These are phyloP conservation scores for Teleiodes luculella DNA, from an alignment of 2,888 invertebrate genomes.

Conservation along the genomic window DNA sequence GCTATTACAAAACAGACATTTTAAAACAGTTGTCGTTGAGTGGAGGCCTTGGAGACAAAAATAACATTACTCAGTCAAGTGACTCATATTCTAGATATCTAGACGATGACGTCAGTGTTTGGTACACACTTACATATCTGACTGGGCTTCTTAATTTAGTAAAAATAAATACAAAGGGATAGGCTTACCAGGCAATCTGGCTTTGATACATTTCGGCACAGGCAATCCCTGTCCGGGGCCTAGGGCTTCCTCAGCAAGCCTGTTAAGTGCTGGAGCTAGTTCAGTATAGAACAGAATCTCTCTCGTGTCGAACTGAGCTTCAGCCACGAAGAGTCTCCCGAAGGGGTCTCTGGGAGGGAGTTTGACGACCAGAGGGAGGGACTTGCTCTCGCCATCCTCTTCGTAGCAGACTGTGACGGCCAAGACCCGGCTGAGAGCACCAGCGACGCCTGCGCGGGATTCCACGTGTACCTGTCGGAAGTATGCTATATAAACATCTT, in stretches of 20 bases:
- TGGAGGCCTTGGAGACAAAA: not conserved
- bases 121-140: too few species aligned
- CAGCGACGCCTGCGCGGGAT: constrained; percentile 81
- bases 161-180: not conserved
- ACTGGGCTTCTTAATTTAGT: too few species aligned
- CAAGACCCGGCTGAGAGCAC: constrained; percentile 86
- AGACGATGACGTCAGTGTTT: not conserved
- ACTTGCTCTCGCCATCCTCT: constrained; percentile 49
- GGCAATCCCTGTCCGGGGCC: constrained; percentile 65
- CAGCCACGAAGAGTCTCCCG: constrained; percentile 87
- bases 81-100: not conserved
- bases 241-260: constrained; percentile 79
- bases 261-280: constrained; percentile 85
- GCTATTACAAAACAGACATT: not conserved
- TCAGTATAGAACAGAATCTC: constrained; percentile 91
- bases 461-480: constrained; percentile 56
- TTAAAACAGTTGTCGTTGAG: not conserved
- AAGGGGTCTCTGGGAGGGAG: constrained; percentile 88
- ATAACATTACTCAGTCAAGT: not conserved
- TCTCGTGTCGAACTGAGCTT: constrained; percentile 89
- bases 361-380: constrained; percentile 82
- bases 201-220: constrained; percentile 82
- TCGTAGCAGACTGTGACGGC: constrained; percentile 86
- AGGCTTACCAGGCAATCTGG: constrained; percentile 78
- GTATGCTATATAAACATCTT: not conserved